These are phyloP conservation scores for Meta bourneti DNA, from an alignment of 2,888 invertebrate genomes.

Conservation along the genomic window DNA sequence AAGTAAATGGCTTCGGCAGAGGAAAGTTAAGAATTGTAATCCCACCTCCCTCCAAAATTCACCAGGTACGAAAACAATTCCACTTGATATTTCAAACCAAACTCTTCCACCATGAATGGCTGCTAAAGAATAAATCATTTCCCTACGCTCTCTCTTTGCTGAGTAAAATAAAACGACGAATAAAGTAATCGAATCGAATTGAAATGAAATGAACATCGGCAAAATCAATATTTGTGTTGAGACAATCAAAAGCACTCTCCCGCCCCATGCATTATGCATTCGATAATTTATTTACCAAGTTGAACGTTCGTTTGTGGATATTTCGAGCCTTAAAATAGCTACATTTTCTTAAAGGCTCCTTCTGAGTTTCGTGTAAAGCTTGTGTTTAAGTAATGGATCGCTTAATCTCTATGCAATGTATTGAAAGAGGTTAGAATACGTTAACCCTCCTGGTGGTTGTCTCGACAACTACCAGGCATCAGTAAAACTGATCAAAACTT, in stretches of 20 bases:
- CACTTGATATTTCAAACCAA: background rate
- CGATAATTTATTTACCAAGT: conserved; percentile 39
- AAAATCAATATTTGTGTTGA: conserved; percentile 46
- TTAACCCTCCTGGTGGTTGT: too few species aligned
- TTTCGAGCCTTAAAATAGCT: background rate
- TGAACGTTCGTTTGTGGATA: background rate
- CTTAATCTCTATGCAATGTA: background rate
- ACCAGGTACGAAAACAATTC: background rate
- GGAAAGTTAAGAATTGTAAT: background rate
- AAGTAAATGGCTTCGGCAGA: background rate
- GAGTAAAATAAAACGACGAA: background rate
- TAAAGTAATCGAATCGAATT: conserved; percentile 40
- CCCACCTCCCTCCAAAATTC: background rate
- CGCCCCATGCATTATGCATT: conserved; percentile 44
- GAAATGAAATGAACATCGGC: conserved; percentile 58
- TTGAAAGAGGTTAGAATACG: too few species aligned
- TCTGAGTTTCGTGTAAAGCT: background rate
- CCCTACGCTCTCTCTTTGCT: background rate
- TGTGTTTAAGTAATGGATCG: background rate
- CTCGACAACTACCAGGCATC: too few species aligned
- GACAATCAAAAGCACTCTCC: conserved; percentile 40
- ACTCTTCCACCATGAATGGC: background rate
- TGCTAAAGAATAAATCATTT: background rate
- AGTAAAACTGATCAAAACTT: too few species aligned
- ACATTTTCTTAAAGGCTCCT: background rate